Evolutionary conservation across 2,888 invertebrate species (phyloP).

Genomic region (Hemicrepidius hirtus): DNA sequence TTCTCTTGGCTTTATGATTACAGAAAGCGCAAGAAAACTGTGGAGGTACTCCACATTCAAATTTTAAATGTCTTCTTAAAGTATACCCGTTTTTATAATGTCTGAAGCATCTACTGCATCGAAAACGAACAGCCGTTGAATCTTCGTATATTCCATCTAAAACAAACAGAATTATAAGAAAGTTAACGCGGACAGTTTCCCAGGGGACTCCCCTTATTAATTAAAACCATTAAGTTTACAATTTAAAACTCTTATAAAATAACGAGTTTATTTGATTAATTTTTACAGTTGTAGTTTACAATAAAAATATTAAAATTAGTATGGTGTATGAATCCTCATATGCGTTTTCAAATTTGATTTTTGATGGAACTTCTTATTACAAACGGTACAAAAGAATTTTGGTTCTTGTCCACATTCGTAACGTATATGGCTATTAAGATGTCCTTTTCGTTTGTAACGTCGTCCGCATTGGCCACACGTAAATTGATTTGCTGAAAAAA

Average conservation of each 20-base stretch:
- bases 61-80: conserved; percentile 73
- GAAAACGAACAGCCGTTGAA: conserved; percentile 29
- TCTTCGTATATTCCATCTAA: conserved; percentile 14
- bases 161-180: no score
- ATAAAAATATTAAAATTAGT: no score
- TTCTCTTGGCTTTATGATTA: conserved; percentile 48
- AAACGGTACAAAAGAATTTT: conserved; percentile 74
- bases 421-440: conserved; percentile 74
- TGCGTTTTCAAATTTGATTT: conserved; percentile 27
- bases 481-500: conserved; percentile 13
- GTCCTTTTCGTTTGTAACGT: conserved; percentile 54
- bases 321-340: neutral
- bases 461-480: conserved; percentile 58
- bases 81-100: conserved; percentile 62
- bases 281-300: no score
- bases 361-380: conserved; percentile 64
- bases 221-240: no score
- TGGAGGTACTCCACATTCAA: conserved; percentile 77
- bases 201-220: no score
- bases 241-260: no score
- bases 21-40: conserved; percentile 61
- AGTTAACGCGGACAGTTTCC: no score
- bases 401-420: conserved; percentile 77
- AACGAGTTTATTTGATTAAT: no score
- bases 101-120: conserved; percentile 65